A percentile compares a stretch with the other conserved stretches of the same genome.
Conservation (phyloP, 2,113 vertebrate genomes). For the Puffinus mauretanicus region DNA sequence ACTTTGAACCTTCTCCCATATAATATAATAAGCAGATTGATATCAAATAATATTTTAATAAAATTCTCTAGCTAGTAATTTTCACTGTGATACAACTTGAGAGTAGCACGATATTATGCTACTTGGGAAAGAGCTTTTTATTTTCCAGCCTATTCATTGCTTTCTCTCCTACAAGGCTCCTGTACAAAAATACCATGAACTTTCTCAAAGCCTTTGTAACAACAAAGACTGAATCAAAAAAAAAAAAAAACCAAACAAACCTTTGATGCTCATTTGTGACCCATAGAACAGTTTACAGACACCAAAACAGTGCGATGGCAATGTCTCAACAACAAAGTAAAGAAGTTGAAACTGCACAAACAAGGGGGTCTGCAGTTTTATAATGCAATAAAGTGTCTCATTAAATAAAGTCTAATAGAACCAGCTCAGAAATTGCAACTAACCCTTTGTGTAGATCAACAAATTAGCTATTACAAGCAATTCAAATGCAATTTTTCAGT, state of each 20-base stretch:
- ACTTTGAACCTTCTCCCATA: not conserved
- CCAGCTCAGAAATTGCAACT: not conserved
- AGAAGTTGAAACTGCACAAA: not conserved
- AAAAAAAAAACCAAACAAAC: not conserved
- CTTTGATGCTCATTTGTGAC: not conserved
- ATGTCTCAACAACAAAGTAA: not conserved
- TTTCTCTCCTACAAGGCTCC: not conserved
- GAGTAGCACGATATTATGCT: constrained; percentile 19
- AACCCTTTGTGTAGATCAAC: not conserved
- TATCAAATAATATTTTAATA: constrained; percentile 57
- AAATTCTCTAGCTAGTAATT: constrained; percentile 52
- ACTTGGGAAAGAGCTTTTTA: constrained; percentile 8
- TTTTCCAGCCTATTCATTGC: constrained; percentile 42
- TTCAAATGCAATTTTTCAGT: not conserved
- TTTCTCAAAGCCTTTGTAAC: not conserved
- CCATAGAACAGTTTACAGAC: not conserved
- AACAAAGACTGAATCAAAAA: not conserved
- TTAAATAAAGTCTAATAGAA: constrained; percentile 20
- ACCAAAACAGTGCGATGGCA: not conserved
- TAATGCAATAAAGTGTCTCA: not conserved
- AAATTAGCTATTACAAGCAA: not conserved
- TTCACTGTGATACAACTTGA: constrained; percentile 39
- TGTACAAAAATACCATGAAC: constrained; percentile 30
- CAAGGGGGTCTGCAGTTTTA: not conserved
- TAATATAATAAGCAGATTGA: constrained; percentile 8